Evolutionary conservation across 2,888 invertebrate genomes (phyloP).

Genomic region (Ceraclea dissimilis): DNA sequence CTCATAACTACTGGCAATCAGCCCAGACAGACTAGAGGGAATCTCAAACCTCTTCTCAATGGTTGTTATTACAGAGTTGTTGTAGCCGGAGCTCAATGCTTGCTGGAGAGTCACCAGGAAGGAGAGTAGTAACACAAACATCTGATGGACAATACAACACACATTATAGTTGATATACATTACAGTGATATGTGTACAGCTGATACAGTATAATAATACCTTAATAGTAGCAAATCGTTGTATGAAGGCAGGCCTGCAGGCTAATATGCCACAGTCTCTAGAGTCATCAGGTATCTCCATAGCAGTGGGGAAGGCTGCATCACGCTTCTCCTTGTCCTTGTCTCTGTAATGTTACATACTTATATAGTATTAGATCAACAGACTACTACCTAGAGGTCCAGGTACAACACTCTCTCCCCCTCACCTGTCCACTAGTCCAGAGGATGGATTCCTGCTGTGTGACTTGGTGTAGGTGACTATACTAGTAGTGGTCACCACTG

Average conservation of each 20-base stretch:
- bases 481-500: neutral
- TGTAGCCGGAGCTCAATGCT: constrained; percentile 84
- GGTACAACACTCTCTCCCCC: too few relatives aligned
- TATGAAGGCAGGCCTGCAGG: constrained; percentile 76
- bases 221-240: constrained; percentile 87
- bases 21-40: constrained; percentile 85
- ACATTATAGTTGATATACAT: too few relatives aligned
- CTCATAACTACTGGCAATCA: constrained; percentile 91
- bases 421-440: constrained; percentile 63
- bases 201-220: constrained; percentile 39
- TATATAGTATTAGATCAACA: neutral
- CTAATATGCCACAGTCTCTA: constrained; percentile 82
- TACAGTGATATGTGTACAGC: too few relatives aligned
- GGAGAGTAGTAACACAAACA: constrained; percentile 82
- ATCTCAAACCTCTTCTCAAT: constrained; percentile 94
- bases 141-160: constrained; percentile 40
- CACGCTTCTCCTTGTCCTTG: constrained; percentile 53
- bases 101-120: constrained; percentile 86
- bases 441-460: constrained; percentile 76
- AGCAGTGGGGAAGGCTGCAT: constrained; percentile 43
- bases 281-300: constrained; percentile 60
- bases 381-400: too few relatives aligned
- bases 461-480: constrained; percentile 52
- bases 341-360: constrained; percentile 33
- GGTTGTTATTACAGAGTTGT: constrained; percentile 93